Percentiles rank a stretch among this genome's conserved stretches.
Conservation (phyloP, 1,140 invertebrate species). For the Varroa destructor region DNA sequence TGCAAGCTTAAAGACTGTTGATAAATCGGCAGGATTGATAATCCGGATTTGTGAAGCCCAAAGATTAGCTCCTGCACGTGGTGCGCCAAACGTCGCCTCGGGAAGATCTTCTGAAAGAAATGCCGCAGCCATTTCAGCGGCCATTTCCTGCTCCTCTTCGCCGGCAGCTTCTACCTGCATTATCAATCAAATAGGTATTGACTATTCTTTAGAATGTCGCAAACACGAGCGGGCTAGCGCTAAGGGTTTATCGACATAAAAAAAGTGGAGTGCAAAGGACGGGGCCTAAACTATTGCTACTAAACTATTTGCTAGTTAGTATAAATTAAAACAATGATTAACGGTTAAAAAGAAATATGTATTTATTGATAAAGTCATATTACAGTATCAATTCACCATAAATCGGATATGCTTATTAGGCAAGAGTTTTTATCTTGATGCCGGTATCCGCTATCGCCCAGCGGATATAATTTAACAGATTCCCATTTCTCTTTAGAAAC, state of each 20-base stretch:
- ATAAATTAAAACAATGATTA: too few species aligned
- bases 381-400: too few species aligned
- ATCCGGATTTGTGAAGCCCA: conserved; percentile 92
- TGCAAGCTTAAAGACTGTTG: conserved; percentile 60
- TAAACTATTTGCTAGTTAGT: too few species aligned
- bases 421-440: too few species aligned
- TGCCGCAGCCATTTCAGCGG: conserved; percentile 89
- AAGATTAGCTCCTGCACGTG: conserved; percentile 85
- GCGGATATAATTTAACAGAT: too few species aligned
- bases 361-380: too few species aligned
- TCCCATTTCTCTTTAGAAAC: too few species aligned
- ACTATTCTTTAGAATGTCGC: neutral
- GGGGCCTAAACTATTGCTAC: neutral
- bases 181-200: conserved; percentile 48
- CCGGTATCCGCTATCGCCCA: too few species aligned
- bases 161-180: conserved; percentile 84
- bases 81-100: conserved; percentile 81
- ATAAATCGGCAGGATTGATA: conserved; percentile 72
- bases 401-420: too few species aligned
- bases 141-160: conserved; percentile 82
- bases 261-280: conserved; percentile 16
- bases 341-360: too few species aligned
- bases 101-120: conserved; percentile 88
- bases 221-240: conserved; percentile 23
- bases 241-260: neutral